Base-by-base conservation (phyloP, 2,888 invertebrate genomes). In the Himalopsyche japonica region DNA sequence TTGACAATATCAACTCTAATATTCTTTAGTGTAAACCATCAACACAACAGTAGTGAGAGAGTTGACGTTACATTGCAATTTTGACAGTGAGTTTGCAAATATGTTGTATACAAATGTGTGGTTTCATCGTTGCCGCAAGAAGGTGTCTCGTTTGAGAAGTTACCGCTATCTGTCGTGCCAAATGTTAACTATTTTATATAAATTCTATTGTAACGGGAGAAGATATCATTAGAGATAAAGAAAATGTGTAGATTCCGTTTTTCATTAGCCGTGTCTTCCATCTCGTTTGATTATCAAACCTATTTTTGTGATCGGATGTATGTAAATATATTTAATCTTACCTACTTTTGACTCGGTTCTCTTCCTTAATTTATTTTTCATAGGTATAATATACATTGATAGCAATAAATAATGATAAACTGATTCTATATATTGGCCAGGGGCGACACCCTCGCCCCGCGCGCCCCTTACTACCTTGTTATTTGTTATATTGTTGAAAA, bases 111-210 rank as follows among this genome's bases (percentile, higher is more conserved):
- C 10, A 57, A n/a, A 37, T 77, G 49, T 49, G 27, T n/a, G 10
- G 30, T 37, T 37, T 37, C 10, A 10, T 37, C 37, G n/a, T 37
- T 27, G 15, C 32, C 20, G 3, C 27, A 1, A 12, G 77, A 20
- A 43, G 43, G 79, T 64, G 49, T 37, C 32, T 76, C 15, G 47
- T 49, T 8, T 49, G 47, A 24, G 10, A 64, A 70, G 43, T 80
- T 49, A 37, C 43, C 80, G 80, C 79, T 82, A 81, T 82, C 57
- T 57, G 20, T 84, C 78, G 86, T 86, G 86, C 86, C 86, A 86
- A 86, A 86, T 86, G 86, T 86, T 86, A 79, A 86, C 86, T 86
- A 86, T 86, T 85, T 86, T 85, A 84, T 84, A 84, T 83, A 85
- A 86, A 86, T 82, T 86, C 82, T 86, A 86, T 86, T 85, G 24